A percentile compares a stretch with the other conserved stretches of the same genome.
Evolutionary conservation across 2,888 invertebrate genomes (phyloP).

Genomic region (Drosophila longiperda): DNA sequence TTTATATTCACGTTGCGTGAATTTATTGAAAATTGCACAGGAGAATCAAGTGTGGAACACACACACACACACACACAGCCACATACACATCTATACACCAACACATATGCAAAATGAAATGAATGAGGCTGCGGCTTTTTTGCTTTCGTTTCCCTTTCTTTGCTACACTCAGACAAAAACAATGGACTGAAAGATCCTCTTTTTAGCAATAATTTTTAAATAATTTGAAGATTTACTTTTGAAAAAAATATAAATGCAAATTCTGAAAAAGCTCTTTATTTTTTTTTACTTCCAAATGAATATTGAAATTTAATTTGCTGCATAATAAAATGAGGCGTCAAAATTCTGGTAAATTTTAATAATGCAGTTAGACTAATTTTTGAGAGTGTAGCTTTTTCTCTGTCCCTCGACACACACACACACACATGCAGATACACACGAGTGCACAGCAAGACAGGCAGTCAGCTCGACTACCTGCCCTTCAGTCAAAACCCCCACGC

Average conservation of each 20-base stretch:
- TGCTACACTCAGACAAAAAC: neutral
- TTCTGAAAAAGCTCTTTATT: neutral
- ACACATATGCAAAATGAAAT: conserved; percentile 3
- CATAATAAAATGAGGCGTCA: neutral
- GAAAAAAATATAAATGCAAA: neutral
- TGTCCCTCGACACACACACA: conserved; percentile 7
- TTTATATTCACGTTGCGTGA: conserved; percentile 49
- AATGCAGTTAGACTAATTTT: neutral
- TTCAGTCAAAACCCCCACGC: neutral
- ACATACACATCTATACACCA: neutral
- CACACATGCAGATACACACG: neutral
- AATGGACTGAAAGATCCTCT: neutral
- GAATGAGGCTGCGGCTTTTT: conserved; percentile 36
- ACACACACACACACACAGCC: conserved; percentile 21
- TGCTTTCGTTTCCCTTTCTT: conserved; percentile 16
- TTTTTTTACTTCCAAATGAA: neutral
- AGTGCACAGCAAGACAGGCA: conserved; percentile 40
- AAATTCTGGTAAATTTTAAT: neutral
- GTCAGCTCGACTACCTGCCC: conserved; percentile 1
- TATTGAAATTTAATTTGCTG: neutral
- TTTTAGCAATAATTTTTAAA: neutral
- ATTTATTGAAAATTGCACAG: conserved; percentile 61
- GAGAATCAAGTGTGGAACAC: conserved; percentile 31
- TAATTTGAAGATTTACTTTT: neutral
- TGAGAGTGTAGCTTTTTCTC: neutral